A percentile compares a stretch with the other conserved stretches of the same genome.
Conservation (phyloP, 2,888 invertebrate species). For the Acanthacorydalis orientalis region DNA sequence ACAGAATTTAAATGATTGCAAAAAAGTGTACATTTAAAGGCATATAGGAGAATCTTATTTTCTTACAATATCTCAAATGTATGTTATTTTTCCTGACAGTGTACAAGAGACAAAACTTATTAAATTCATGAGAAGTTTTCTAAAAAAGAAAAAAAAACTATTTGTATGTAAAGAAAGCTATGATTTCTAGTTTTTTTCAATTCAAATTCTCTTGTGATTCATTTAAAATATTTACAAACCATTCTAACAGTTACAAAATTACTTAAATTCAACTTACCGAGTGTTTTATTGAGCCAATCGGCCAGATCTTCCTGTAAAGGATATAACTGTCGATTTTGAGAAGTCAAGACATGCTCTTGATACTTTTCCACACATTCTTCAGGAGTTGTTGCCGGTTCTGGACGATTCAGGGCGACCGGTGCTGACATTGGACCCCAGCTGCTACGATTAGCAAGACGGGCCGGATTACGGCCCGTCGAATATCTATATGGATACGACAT, state of each 20-base stretch:
- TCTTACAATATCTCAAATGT: too few relatives aligned
- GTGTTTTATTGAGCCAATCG: constrained; percentile 73
- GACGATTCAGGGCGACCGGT: constrained; percentile 21
- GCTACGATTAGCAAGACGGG: constrained; percentile 22
- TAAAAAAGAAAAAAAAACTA: too few relatives aligned
- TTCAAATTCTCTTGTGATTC: background rate
- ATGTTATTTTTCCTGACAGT: too few relatives aligned
- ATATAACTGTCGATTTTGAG: constrained; percentile 62
- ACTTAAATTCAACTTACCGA: constrained; percentile 35
- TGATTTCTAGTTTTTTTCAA: too few relatives aligned
- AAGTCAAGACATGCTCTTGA: constrained; percentile 54
- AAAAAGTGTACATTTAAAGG: too few relatives aligned
- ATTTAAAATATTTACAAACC: background rate
- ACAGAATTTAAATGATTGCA: too few relatives aligned
- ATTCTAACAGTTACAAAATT: background rate
- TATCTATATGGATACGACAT: constrained; percentile 5
- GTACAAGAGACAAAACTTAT: too few relatives aligned
- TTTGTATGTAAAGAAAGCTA: too few relatives aligned
- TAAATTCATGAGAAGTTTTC: too few relatives aligned
- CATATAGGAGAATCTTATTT: too few relatives aligned
- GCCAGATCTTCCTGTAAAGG: constrained; percentile 76
- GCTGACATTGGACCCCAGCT: constrained; percentile 45
- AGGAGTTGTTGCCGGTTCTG: constrained; percentile 14
- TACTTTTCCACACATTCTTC: constrained; percentile 30
- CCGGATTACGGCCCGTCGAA: constrained; percentile 1